phyloP scores from a whole-genome alignment of 1,140 invertebrate species.

The Microplitis mediator region DNA sequence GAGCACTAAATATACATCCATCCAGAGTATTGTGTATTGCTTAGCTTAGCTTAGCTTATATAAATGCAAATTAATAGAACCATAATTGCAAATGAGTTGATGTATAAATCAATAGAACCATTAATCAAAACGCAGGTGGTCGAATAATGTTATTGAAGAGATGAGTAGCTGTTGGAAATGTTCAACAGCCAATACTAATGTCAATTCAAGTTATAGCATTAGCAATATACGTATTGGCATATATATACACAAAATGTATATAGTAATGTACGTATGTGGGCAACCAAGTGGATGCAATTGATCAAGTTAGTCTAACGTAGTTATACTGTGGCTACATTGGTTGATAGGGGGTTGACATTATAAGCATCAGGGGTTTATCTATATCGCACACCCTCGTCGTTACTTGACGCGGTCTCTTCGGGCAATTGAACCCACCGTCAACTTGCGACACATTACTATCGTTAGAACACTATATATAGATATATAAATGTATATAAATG shows the following conservation, averaged over 20 bases:
- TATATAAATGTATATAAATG: background rate
- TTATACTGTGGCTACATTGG: slow-evolving; percentile 37
- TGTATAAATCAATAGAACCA: background rate
- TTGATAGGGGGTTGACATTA: slow-evolving; percentile 38
- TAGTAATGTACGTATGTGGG: slow-evolving; percentile 19
- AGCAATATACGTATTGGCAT: background rate
- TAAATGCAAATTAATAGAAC: background rate
- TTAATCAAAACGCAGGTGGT: background rate
- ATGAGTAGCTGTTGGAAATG: slow-evolving; percentile 11
- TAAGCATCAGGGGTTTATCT: slow-evolving; percentile 4
- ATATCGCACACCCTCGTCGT: background rate
- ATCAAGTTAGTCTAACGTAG: slow-evolving; percentile 51
- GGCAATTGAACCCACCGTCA: slow-evolving; percentile 47
- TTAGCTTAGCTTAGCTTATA: no score
- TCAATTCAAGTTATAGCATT: background rate
- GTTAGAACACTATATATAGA: background rate
- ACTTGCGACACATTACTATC: slow-evolving; percentile 21
- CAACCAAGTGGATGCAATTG: slow-evolving; percentile 41
- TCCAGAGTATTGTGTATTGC: no score
- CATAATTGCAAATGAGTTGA: background rate
- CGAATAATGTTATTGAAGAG: background rate
- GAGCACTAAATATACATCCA: no score
- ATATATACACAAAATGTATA: background rate
- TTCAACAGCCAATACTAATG: slow-evolving; percentile 5
- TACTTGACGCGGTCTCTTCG: slow-evolving; percentile 36